Percentiles rank a stretch among this genome's conserved stretches.
Conservation (phyloP, 2,888 invertebrate species). For the Nemotelus nigrinus region DNA sequence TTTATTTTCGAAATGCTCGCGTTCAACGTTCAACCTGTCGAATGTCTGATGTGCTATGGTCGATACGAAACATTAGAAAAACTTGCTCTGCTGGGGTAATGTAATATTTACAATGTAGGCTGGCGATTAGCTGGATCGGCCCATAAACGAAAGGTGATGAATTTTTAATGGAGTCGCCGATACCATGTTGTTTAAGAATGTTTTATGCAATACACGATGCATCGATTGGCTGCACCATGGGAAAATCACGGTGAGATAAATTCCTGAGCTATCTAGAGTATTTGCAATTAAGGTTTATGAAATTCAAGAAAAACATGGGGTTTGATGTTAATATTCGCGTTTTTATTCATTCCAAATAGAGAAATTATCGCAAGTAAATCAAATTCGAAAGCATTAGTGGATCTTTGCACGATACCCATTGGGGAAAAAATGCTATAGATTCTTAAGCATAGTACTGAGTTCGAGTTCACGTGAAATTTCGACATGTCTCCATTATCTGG, state of each 20-base stretch:
- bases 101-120: conserved; percentile 14
- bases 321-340: no score
- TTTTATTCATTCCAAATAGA: no score
- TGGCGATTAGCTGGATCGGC: conserved; percentile 36
- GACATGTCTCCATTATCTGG: no score
- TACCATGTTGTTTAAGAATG: conserved; percentile 33
- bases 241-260: conserved; percentile 5
- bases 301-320: not conserved
- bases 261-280: conserved; percentile 6
- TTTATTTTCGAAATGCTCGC: not conserved
- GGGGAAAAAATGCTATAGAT: no score
- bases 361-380: no score
- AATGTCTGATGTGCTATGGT: not conserved
- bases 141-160: conserved; percentile 40
- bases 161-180: conserved; percentile 26
- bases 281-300: conserved; percentile 14
- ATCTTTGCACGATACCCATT: no score
- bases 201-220: not conserved
- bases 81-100: not conserved
- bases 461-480: no score
- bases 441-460: no score
- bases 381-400: no score
- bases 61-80: not conserved
- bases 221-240: conserved; percentile 12
- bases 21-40: no score